These are phyloP conservation scores for Melitaea athalia DNA, from an alignment of 2,888 invertebrate genomes.

Conservation along the genomic window DNA sequence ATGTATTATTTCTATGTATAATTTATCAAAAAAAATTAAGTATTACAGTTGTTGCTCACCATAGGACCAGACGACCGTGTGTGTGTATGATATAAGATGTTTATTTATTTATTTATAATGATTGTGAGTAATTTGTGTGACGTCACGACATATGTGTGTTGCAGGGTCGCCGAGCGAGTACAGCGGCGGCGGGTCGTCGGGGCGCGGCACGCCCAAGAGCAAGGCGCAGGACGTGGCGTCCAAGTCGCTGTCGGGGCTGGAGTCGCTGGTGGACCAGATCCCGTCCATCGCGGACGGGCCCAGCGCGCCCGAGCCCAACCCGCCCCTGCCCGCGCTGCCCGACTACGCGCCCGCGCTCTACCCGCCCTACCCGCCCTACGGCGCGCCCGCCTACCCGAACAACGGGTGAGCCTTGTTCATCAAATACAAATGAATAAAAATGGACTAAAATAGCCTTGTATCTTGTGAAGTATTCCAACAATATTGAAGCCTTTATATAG, in stretches of 20 bases:
- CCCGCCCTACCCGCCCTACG: constrained; percentile 67
- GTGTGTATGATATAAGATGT: too few species aligned
- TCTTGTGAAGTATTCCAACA: too few species aligned
- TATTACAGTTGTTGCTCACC: too few species aligned
- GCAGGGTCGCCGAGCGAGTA: constrained; percentile 70
- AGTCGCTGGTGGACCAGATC: constrained; percentile 95
- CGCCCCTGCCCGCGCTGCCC: constrained; percentile 55
- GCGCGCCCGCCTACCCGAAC: constrained; percentile 62
- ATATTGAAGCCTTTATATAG: too few species aligned
- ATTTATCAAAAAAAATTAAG: too few species aligned
- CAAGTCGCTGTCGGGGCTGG: constrained; percentile 92
- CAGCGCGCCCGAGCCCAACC: constrained; percentile 43
- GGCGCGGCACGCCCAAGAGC: constrained; percentile 65
- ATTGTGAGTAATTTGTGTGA: background rate
- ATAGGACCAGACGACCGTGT: too few species aligned
- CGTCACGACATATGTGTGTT: background rate
- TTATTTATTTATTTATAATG: too few species aligned
- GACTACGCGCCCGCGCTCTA: constrained; percentile 59
- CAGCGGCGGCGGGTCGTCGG: constrained; percentile 43
- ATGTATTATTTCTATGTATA: too few species aligned
- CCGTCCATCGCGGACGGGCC: constrained; percentile 92
- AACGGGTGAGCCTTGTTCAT: constrained; percentile 53
- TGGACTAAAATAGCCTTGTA: too few species aligned
- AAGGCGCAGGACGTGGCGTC: constrained; percentile 89
- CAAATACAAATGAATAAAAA: too few species aligned